phyloP scores from a whole-genome alignment of 2,113 vertebrate species.

The Mesembrinibis cayennensis region DNA sequence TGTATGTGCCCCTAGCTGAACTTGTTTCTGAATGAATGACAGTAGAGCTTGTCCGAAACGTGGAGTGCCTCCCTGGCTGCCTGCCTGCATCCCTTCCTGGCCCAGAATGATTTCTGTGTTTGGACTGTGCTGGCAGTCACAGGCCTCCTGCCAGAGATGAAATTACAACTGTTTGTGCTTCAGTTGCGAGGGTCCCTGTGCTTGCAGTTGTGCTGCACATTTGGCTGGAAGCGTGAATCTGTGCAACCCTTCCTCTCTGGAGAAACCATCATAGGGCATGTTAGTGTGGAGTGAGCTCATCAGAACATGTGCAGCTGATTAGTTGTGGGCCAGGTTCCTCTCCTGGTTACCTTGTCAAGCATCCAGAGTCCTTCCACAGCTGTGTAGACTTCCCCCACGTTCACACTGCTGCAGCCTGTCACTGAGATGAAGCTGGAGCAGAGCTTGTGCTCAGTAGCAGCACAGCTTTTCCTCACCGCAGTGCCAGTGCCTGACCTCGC shows the following conservation, averaged over 20 bases:
- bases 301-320: not conserved
- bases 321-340: not conserved
- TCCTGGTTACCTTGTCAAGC: not conserved
- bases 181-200: not conserved
- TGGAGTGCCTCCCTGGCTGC: not conserved
- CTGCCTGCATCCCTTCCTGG: not conserved
- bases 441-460: rapidly evolving
- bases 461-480: not conserved
- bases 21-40: not conserved
- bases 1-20: not conserved
- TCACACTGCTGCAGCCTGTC: not conserved
- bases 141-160: not conserved
- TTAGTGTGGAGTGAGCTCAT: not conserved
- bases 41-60: rapidly evolving
- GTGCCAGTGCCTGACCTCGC: not conserved
- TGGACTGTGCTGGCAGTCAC: not conserved
- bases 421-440: not conserved
- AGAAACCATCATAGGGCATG: not conserved
- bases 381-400: not conserved
- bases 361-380: not conserved
- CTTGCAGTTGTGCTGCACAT: not conserved
- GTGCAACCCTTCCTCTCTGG: not conserved
- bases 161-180: not conserved
- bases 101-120: not conserved
- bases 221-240: not conserved